Conservation (phyloP, 2,888 invertebrate genomes). For the Tinea trinotella region DNA sequence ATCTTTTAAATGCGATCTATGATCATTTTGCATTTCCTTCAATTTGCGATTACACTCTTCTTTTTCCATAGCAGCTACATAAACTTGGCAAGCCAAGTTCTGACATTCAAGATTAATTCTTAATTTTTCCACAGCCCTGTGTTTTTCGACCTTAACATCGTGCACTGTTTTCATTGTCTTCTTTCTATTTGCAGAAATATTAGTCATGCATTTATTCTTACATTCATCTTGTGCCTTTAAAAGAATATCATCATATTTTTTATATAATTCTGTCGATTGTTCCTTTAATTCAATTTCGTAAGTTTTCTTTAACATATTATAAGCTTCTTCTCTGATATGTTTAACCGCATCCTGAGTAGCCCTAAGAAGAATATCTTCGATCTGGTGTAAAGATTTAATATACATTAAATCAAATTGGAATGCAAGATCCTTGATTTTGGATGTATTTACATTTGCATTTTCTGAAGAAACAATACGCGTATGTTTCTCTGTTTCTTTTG, state of each 20-base stretch:
- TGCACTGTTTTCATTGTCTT: constrained; percentile 35
- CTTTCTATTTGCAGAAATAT: constrained; percentile 32
- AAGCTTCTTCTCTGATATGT: constrained; percentile 31
- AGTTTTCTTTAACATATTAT: constrained; percentile 36
- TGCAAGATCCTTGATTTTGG: constrained; percentile 33
- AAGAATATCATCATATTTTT: constrained; percentile 38
- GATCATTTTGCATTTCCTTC: constrained; percentile 34
- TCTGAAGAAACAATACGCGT: constrained; percentile 25
- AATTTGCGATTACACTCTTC: constrained; percentile 43
- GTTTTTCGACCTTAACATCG: constrained; percentile 52
- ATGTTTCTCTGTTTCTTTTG: constrained; percentile 28
- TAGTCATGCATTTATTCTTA: constrained; percentile 38
- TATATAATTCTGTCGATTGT: constrained; percentile 44
- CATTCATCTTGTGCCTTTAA: constrained; percentile 33
- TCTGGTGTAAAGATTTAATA: constrained; percentile 37
- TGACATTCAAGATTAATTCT: constrained; percentile 45
- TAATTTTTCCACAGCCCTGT: constrained; percentile 47
- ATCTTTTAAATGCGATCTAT: constrained; percentile 38
- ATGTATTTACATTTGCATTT: constrained; percentile 35
- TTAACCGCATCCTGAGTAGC: constrained; percentile 42
- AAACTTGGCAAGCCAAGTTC: constrained; percentile 58
- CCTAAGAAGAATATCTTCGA: constrained; percentile 42
- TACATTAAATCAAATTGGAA: constrained; percentile 46
- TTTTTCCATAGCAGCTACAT: constrained; percentile 58
- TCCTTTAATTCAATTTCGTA: constrained; percentile 36